Evolutionary conservation across 1,140 invertebrate species (phyloP), one percentile per base, ranked within the genome.

Genomic region (Pomacea maculata): DNA sequence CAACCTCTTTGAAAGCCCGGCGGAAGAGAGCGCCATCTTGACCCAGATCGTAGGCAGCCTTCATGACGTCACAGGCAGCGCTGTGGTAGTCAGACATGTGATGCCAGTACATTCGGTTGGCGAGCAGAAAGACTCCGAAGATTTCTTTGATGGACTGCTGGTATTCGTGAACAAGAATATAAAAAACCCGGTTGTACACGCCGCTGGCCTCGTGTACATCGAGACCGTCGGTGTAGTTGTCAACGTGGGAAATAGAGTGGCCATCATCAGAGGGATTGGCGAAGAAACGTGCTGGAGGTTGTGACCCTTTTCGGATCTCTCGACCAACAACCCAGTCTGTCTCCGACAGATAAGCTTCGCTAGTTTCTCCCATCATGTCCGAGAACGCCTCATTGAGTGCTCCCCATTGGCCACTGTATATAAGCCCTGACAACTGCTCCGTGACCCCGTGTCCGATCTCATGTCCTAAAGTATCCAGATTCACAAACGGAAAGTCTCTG

Each of bases 321-420:
- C 76, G 14, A 8, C 85, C 84, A 17, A 82, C 63, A 12, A 78
- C 17, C 80, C 81, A 83, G 34, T 85, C 83, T 5, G 67, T 45
- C 52, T 75, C 64, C 15, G 65, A 34, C 4, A 82, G 17, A 61
- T 80, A 83, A 7, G 68, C 75, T 75, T 87, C 82, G 0, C 71
- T 79, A 3, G 77, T 77, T 63, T 88, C 85, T 5, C 86, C 87
- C 21, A 85, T 78, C 25, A 88, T 85, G 76, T 88, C 86, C 2
- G 85, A 86, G 74, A 86, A 88, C 11, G 87, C 85, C 80, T 88
- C 87, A 75, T 87, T 86, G 12, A 88, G 82, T 15, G 79, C 86
- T 29, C 85, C 87, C 14, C 81, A 78, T 71, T 87, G 79, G 12
- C 78, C 78, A 11, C 45, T 45, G 71, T 88, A 88, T 29, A 79